Percentiles rank a stretch among this genome's conserved stretches.
phyloP scores from a whole-genome alignment of 2,888 invertebrate genomes.

The Dryococelus australis region DNA sequence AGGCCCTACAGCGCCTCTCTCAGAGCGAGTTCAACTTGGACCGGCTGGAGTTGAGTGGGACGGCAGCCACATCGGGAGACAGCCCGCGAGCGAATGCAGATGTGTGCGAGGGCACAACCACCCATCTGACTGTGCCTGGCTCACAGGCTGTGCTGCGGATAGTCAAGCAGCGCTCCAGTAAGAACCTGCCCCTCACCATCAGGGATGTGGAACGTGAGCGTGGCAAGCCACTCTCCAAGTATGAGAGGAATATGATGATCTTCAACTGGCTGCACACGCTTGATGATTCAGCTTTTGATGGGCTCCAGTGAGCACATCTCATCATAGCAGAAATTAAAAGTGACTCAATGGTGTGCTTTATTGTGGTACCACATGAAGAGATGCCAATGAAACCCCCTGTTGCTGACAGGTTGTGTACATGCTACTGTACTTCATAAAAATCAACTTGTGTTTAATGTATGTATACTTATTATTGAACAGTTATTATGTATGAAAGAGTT shows the following conservation, averaged over 20 bases:
- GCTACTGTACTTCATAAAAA: no score
- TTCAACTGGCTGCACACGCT: slow-evolving; percentile 93
- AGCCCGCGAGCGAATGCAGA: neutral
- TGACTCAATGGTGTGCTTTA: neutral
- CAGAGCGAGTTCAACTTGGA: slow-evolving; percentile 87
- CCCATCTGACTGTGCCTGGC: slow-evolving; percentile 53
- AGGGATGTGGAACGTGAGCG: slow-evolving; percentile 82
- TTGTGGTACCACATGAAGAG: neutral
- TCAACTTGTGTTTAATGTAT: neutral
- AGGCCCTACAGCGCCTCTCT: slow-evolving; percentile 80
- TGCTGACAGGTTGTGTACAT: neutral
- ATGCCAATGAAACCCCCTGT: neutral
- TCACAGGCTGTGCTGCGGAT: slow-evolving; percentile 57
- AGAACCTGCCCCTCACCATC: slow-evolving; percentile 71
- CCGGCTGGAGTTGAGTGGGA: slow-evolving; percentile 67
- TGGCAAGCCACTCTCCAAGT: slow-evolving; percentile 85
- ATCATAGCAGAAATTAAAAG: neutral
- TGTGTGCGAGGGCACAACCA: neutral
- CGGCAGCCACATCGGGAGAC: neutral
- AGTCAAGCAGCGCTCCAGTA: slow-evolving; percentile 58
- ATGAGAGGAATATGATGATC: slow-evolving; percentile 94
- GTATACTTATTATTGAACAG: neutral
- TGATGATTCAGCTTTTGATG: slow-evolving; percentile 72
- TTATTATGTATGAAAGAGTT: neutral
- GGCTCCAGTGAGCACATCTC: slow-evolving; percentile 43